Evolutionary conservation across 2,797 vertebrate genomes (phyloP).

Genomic region (Mormyrus proboscirostris): DNA sequence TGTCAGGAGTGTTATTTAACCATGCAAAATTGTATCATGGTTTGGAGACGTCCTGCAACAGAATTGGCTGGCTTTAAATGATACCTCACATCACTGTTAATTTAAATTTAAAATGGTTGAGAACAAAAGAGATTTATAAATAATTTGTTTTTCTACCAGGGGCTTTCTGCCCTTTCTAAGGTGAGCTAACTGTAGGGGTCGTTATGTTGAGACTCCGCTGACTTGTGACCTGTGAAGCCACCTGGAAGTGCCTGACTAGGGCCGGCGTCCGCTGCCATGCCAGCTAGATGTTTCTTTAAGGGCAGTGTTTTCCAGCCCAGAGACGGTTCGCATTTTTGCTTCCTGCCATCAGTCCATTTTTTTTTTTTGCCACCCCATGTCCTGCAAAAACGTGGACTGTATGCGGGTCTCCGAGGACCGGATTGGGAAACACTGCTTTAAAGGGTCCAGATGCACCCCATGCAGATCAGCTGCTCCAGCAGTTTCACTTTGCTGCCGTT

Average conservation of each 20-base stretch:
- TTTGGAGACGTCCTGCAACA: background rate
- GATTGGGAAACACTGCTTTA: background rate
- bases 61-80: background rate
- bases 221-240: background rate
- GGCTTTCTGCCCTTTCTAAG: background rate
- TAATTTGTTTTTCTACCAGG: background rate
- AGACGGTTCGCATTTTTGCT: background rate
- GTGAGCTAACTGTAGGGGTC: background rate
- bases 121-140: background rate
- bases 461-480: background rate
- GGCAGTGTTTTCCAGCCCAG: background rate
- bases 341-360: background rate
- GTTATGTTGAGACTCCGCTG: background rate
- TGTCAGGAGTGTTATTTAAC: conserved; percentile 26
- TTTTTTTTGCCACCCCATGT: background rate
- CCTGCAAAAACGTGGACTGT: background rate
- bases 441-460: background rate
- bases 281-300: background rate
- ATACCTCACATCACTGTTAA: conserved; percentile 1
- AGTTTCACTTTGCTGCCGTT: background rate
- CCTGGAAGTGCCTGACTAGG: background rate
- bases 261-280: background rate
- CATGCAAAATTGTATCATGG: background rate
- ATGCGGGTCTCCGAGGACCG: background rate
- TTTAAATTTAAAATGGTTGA: background rate